A percentile compares a stretch with the other conserved stretches of the same genome.
phyloP scores from a whole-genome alignment of 2,113 vertebrate genomes.

The Labeo catla region DNA sequence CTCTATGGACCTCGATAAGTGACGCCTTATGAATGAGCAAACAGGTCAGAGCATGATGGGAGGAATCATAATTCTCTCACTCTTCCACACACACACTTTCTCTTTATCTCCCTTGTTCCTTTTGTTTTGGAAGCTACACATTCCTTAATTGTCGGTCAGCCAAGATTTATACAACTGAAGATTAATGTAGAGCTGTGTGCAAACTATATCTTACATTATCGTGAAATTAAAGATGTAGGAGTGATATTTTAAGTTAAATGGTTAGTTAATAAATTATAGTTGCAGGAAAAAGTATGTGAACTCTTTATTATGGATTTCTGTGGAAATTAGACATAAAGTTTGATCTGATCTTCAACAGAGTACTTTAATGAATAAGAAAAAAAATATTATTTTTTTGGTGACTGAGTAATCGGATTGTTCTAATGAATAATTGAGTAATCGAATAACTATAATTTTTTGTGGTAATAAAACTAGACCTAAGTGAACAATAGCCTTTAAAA shows the following conservation, averaged over 20 bases:
- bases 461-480: no score
- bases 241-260: neutral
- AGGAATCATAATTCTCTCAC: conserved; percentile 57
- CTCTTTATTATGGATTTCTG: neutral
- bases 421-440: no score
- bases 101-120: conserved; percentile 18
- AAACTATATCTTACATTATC: neutral
- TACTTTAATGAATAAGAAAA: neutral
- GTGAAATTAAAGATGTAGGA: neutral
- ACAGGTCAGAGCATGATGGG: conserved; percentile 48
- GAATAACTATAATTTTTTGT: no score
- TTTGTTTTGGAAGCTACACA: conserved; percentile 44
- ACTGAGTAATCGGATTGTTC: no score
- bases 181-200: conserved; percentile 5
- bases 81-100: neutral
- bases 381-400: no score
- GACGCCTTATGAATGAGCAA: conserved; percentile 55
- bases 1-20: conserved; percentile 46
- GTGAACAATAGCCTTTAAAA: no score
- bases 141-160: neutral
- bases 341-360: neutral
- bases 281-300: neutral
- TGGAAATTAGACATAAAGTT: neutral
- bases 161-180: conserved; percentile 17
- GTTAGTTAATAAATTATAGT: neutral